These are phyloP conservation scores for Brachionus asplanchnoidis DNA, from an alignment of 1,140 invertebrate genomes.

Conservation along the genomic window DNA sequence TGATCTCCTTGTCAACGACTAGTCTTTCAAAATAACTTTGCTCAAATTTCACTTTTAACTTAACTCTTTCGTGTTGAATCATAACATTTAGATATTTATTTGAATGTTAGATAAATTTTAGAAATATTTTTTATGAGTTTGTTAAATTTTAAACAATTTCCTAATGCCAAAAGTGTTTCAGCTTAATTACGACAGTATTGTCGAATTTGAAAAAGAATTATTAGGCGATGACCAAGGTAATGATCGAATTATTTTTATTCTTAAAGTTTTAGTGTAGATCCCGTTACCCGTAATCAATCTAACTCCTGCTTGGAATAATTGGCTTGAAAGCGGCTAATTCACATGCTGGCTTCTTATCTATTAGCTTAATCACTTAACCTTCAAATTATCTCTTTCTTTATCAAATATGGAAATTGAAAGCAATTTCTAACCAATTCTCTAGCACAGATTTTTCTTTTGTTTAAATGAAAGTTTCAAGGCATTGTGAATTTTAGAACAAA, in stretches of 20 bases:
- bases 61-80: background rate
- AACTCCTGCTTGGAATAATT: background rate
- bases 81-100: background rate
- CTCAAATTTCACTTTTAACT: background rate
- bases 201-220: conserved; percentile 26
- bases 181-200: conserved; percentile 12
- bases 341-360: background rate
- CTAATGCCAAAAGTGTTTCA: conserved; percentile 31
- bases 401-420: too few relatives aligned
- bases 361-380: background rate
- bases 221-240: conserved; percentile 32
- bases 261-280: background rate
- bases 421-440: too few relatives aligned
- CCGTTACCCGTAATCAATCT: background rate
- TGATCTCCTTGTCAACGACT: background rate
- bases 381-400: background rate
- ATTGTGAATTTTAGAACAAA: too few relatives aligned
- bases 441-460: too few relatives aligned
- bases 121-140: background rate
- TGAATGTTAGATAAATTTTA: background rate
- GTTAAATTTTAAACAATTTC: background rate
- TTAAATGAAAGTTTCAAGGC: too few relatives aligned
- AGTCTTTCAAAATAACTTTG: background rate
- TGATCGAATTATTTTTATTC: background rate
- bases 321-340: background rate